These are phyloP conservation scores for Psilopogon haemacephalus DNA, from an alignment of 2,113 vertebrate genomes.

Conservation along the genomic window DNA sequence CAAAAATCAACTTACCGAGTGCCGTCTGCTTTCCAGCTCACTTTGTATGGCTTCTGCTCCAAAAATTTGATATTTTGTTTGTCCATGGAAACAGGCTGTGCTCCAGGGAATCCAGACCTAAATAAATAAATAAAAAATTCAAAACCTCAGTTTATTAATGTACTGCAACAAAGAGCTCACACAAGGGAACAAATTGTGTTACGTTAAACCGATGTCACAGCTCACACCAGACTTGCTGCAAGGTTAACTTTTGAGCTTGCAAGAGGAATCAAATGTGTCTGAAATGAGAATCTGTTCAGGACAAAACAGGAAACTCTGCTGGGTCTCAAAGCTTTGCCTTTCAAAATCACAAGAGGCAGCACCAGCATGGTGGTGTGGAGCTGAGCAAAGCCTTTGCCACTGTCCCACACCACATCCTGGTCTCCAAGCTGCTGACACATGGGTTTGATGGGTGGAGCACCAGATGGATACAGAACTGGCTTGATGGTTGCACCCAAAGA, in stretches of 20 bases:
- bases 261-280: not conserved
- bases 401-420: too few species aligned
- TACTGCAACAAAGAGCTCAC: not conserved
- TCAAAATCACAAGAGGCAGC: not conserved
- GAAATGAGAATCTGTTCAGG: not conserved
- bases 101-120: conserved; percentile 95
- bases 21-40: conserved; percentile 99
- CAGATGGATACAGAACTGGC: too few species aligned
- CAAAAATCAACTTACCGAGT: conserved; percentile 87
- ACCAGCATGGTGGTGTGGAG: too few species aligned
- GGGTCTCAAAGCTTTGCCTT: not conserved
- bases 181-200: not conserved
- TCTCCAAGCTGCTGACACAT: too few species aligned
- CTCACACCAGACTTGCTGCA: not conserved
- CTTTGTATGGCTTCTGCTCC: conserved; percentile 95
- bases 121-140: not conserved
- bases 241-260: conserved; percentile 1
- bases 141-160: not conserved
- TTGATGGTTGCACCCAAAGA: too few species aligned
- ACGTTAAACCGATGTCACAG: conserved; percentile 14
- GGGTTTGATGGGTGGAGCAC: too few species aligned
- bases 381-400: too few species aligned
- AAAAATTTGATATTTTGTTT: conserved; percentile 91
- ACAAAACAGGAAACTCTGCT: not conserved
- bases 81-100: conserved; percentile 98